phyloP scores from a whole-genome alignment of 37 sponge, comb jelly and placozoan species.

The Ephydatia muelleri region DNA sequence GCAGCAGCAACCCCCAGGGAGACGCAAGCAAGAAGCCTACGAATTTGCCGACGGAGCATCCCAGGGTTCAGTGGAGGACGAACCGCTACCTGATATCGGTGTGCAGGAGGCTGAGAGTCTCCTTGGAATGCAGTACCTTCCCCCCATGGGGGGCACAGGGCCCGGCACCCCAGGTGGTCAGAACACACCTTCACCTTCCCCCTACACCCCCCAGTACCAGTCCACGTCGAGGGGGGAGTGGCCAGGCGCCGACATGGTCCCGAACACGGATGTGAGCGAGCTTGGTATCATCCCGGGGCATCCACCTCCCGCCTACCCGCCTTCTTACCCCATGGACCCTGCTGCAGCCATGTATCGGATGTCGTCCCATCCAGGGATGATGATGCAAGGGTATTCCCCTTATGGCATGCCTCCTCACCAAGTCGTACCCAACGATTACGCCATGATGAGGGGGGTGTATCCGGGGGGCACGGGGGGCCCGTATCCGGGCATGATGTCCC shows the following conservation, averaged over 20 bases:
- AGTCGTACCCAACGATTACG: too few relatives aligned
- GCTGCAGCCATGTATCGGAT: background rate
- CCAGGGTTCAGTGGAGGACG: constrained; percentile 26
- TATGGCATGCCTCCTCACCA: constrained; percentile 1
- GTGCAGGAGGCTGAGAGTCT: constrained; percentile 64
- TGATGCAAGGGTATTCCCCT: background rate
- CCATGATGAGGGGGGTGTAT: too few relatives aligned
- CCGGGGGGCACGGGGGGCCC: too few relatives aligned
- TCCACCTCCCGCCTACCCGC: constrained; percentile 17
- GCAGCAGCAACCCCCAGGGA: background rate
- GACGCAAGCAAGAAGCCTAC: background rate
- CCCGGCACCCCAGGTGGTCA: constrained; percentile 20
- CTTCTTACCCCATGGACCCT: constrained; percentile 33
- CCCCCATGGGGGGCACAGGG: background rate
- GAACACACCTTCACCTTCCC: constrained; percentile 27
- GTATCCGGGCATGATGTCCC: too few relatives aligned
- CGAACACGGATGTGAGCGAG: constrained; percentile 20
- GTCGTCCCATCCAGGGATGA: constrained; percentile 6
- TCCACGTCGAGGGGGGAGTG: constrained; percentile 8
- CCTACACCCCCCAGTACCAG: constrained; percentile 8
- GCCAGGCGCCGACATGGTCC: background rate
- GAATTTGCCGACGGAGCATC: background rate
- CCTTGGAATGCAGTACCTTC: constrained; percentile 36
- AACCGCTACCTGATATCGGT: constrained; percentile 63
- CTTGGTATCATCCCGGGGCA: background rate